phyloP scores from a whole-genome alignment of 2,888 invertebrate genomes.

The Pyrochroa serraticornis region DNA sequence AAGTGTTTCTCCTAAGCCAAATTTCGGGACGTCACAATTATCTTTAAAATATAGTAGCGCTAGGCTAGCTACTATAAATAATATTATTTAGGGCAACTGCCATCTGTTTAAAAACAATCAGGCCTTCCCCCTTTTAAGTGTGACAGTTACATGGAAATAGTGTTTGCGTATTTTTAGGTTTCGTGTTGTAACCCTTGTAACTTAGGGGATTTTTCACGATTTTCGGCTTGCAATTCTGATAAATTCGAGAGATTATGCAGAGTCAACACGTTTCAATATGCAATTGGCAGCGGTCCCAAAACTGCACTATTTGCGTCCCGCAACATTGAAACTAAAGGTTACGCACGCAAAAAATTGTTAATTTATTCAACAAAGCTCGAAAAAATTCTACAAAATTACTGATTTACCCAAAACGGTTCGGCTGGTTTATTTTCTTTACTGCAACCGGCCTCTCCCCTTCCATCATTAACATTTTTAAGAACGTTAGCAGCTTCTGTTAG shows the following conservation, averaged over 20 bases:
- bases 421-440: slow-evolving; percentile 29
- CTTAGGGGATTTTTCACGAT: too few relatives aligned
- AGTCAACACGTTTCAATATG: slow-evolving; percentile 8
- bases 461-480: slow-evolving; percentile 19
- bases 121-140: slow-evolving; percentile 8
- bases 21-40: too few relatives aligned
- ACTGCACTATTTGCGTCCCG: slow-evolving; percentile 8
- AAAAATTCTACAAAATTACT: neutral
- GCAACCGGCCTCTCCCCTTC: slow-evolving; percentile 16
- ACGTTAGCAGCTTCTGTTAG: slow-evolving; percentile 30
- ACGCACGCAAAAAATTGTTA: slow-evolving; percentile 9
- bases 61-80: slow-evolving; percentile 8
- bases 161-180: neutral
- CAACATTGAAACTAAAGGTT: slow-evolving; percentile 5
- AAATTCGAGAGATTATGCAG: too few relatives aligned
- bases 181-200: too few relatives aligned
- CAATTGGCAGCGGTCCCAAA: slow-evolving; percentile 18
- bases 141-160: slow-evolving; percentile 17
- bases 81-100: slow-evolving; percentile 19
- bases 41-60: too few relatives aligned
- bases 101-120: slow-evolving; percentile 40
- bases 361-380: slow-evolving; percentile 11
- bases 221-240: too few relatives aligned
- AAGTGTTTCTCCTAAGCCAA: too few relatives aligned
- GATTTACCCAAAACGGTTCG: slow-evolving; percentile 48